phyloP scores from a whole-genome alignment of 1,140 invertebrate genomes.

The Polypedilum pembai region DNA sequence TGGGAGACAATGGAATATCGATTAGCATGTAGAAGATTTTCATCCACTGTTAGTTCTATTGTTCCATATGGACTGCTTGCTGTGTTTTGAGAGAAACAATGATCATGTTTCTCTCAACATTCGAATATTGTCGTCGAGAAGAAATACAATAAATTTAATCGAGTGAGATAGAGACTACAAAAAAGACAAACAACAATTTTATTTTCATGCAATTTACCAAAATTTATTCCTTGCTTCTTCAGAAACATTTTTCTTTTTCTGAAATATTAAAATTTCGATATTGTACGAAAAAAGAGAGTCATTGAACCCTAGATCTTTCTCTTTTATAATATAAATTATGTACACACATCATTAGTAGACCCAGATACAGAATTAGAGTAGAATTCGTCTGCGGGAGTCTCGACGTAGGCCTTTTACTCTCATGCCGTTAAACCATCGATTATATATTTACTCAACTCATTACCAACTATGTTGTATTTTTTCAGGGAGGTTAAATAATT shows the following conservation, averaged over 20 bases:
- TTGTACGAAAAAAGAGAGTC: not conserved
- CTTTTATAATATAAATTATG: not conserved
- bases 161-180: not conserved
- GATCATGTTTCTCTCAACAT: conserved; percentile 23
- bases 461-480: conserved; percentile 10
- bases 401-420: not conserved
- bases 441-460: conserved; percentile 25
- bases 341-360: not conserved
- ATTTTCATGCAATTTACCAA: not conserved
- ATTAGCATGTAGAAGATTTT: conserved; percentile 18
- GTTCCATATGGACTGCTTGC: conserved; percentile 17
- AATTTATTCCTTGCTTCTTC: conserved; percentile 20
- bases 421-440: conserved; percentile 16
- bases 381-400: conserved; percentile 1
- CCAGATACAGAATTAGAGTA: conserved; percentile 22
- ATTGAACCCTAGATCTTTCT: not conserved
- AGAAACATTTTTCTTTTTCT: conserved; percentile 10
- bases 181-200: not conserved
- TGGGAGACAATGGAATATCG: conserved; percentile 23
- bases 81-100: conserved; percentile 24
- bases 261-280: not conserved
- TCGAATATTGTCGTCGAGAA: not conserved
- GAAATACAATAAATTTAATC: not conserved
- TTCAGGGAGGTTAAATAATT: conserved; percentile 17
- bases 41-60: conserved; percentile 17